Conservation (phyloP, 2,113 vertebrate species). For the Myotis lucifugus region DNA sequence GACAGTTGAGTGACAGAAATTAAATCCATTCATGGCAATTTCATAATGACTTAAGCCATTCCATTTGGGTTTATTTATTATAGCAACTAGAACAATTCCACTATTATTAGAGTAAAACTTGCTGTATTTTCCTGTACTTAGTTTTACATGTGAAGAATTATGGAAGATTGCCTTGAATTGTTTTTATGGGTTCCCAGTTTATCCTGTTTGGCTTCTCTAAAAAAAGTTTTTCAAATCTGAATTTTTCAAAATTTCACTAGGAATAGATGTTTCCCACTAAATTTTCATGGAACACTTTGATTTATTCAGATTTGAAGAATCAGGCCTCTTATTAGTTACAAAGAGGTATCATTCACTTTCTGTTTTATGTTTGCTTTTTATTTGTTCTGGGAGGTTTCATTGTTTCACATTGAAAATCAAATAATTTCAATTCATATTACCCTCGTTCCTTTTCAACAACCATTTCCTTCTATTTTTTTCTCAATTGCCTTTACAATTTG, state of each 20-base stretch:
- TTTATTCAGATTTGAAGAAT: neutral
- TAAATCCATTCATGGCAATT: neutral
- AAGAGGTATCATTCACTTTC: neutral
- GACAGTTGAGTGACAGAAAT: neutral
- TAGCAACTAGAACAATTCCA: neutral
- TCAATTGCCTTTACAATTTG: neutral
- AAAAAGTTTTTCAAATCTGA: neutral
- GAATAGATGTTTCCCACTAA: neutral
- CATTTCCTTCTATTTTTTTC: neutral
- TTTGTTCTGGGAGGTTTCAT: neutral
- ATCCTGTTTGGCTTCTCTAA: neutral
- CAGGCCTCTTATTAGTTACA: neutral
- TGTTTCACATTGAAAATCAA: neutral
- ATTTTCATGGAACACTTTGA: neutral
- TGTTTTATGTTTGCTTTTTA: neutral
- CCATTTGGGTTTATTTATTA: neutral
- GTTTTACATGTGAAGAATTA: neutral
- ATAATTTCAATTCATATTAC: neutral
- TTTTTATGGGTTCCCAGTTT: neutral
- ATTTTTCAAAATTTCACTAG: neutral
- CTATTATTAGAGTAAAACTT: neutral
- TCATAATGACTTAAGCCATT: neutral
- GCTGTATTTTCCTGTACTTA: neutral
- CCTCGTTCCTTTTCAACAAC: neutral
- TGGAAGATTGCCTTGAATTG: neutral